Conservation (phyloP, 2,113 vertebrate genomes). For the Ploceus nigricollis region DNA sequence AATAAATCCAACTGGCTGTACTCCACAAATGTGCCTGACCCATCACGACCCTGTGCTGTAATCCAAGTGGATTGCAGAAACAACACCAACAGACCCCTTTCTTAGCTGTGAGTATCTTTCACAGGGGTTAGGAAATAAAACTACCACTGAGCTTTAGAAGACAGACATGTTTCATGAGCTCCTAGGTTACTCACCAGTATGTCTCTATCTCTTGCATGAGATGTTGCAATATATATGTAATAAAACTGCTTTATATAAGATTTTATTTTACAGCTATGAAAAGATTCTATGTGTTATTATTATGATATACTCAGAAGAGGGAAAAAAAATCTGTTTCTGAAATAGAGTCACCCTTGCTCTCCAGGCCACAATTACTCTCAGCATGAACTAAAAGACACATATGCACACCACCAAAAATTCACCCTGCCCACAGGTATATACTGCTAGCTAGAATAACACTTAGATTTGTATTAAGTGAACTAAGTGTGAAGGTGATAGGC, state of each 20-base stretch:
- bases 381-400: not conserved
- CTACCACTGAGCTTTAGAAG: not conserved
- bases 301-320: not conserved
- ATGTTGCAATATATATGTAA: not conserved
- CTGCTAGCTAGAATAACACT: not conserved
- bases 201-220: not conserved
- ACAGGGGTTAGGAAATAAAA: not conserved
- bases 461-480: not conserved
- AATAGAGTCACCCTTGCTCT: not conserved
- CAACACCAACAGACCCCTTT: not conserved
- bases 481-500: not conserved
- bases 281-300: not conserved
- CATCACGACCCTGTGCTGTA: not conserved
- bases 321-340: not conserved
- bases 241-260: not conserved
- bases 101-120: not conserved
- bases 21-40: not conserved
- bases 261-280: not conserved
- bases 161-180: not conserved
- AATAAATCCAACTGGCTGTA: not conserved
- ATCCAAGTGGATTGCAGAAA: not conserved
- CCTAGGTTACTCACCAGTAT: not conserved
- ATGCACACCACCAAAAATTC: not conserved
- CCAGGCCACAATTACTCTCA: not conserved
- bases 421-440: not conserved